Conservation (phyloP, 2,797 vertebrate species). For the Psittacula echo region DNA sequence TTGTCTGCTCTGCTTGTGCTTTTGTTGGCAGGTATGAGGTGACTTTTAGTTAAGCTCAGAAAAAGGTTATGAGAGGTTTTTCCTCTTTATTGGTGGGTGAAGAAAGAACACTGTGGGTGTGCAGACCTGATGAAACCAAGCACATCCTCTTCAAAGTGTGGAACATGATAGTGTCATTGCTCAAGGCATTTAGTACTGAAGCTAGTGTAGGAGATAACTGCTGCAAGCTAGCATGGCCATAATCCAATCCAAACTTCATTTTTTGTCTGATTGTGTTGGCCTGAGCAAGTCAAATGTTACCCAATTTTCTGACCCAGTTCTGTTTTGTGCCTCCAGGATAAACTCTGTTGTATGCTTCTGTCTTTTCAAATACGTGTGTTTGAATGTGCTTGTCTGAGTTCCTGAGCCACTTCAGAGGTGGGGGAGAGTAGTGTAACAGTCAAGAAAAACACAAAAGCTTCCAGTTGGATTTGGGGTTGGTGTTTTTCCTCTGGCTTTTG, state of each 20-base stretch:
- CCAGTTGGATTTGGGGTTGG: neutral
- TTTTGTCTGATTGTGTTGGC: constrained; percentile 46
- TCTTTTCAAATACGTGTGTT: neutral
- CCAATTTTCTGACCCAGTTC: constrained; percentile 59
- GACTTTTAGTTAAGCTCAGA: neutral
- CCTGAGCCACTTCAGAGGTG: neutral
- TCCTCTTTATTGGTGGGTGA: neutral
- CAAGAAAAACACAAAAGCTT: neutral
- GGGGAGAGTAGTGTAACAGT: neutral
- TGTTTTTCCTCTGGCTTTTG: neutral
- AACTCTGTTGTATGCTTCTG: constrained; percentile 12
- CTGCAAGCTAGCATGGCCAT: neutral
- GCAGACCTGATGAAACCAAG: neutral
- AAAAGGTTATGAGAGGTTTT: neutral
- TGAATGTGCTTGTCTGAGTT: neutral
- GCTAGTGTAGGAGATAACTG: neutral
- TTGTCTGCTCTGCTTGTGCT: neutral
- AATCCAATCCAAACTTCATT: constrained; percentile 45
- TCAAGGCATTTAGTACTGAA: neutral
- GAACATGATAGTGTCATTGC: neutral
- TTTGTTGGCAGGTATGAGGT: neutral
- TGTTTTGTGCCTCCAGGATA: constrained; percentile 38
- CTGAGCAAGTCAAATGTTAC: constrained; percentile 41
- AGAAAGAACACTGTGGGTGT: neutral
- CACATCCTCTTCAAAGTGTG: neutral